Evolutionary conservation across 2,888 invertebrate genomes (phyloP).

Genomic region (Campoplex nolae): DNA sequence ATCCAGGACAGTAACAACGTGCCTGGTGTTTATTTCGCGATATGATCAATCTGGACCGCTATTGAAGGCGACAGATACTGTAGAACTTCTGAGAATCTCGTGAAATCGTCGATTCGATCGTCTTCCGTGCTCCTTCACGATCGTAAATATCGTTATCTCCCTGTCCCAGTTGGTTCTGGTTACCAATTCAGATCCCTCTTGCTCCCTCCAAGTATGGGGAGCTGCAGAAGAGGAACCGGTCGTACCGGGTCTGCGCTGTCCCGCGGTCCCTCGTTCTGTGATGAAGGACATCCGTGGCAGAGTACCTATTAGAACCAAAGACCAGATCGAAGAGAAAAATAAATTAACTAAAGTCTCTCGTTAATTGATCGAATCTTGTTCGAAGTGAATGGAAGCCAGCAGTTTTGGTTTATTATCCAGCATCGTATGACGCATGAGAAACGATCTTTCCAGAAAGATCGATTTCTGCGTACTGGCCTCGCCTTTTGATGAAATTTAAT

Average conservation of each 20-base stretch:
- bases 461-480: background rate
- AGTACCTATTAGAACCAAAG: slow-evolving; percentile 11
- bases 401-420: background rate
- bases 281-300: slow-evolving; percentile 43
- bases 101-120: slow-evolving; percentile 45
- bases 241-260: slow-evolving; percentile 57
- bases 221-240: slow-evolving; percentile 57
- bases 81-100: slow-evolving; percentile 43
- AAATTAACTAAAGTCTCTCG: slow-evolving; percentile 34
- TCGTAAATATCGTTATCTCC: slow-evolving; percentile 54
- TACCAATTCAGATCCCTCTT: slow-evolving; percentile 15
- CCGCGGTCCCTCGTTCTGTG: slow-evolving; percentile 25
- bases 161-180: slow-evolving; percentile 63
- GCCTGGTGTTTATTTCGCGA: slow-evolving; percentile 39
- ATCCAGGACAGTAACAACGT: slow-evolving; percentile 1
- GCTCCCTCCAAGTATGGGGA: slow-evolving; percentile 23
- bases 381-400: background rate
- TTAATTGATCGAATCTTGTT: slow-evolving; percentile 46
- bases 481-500: background rate
- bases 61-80: slow-evolving; percentile 17
- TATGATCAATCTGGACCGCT: slow-evolving; percentile 48
- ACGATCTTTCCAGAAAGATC: too few species aligned
- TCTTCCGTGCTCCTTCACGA: slow-evolving; percentile 36
- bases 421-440: background rate
- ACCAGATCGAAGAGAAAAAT: slow-evolving; percentile 49